phyloP scores from a whole-genome alignment of 2,113 vertebrate species.

The Bubalus kerabau region DNA sequence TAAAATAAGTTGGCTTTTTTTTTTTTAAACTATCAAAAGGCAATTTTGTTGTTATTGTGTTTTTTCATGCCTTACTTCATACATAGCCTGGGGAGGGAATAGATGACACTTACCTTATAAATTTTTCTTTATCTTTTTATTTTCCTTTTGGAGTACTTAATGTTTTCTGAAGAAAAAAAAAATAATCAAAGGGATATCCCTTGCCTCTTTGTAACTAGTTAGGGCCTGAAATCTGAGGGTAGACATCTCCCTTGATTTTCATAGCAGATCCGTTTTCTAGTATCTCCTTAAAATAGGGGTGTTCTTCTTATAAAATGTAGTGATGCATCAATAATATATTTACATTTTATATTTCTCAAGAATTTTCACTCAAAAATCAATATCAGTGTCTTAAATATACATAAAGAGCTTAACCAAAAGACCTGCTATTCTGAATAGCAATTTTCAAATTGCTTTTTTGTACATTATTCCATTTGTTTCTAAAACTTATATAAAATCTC shows the following conservation, averaged over 20 bases:
- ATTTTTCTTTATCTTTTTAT: neutral
- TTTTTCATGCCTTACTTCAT: neutral
- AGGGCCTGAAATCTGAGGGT: neutral
- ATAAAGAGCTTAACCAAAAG: neutral
- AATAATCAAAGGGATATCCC: neutral
- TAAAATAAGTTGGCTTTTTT: neutral
- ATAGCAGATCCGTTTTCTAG: neutral
- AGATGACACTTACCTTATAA: neutral
- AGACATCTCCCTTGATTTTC: neutral
- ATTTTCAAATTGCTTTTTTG: neutral
- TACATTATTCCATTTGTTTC: constrained; percentile 33
- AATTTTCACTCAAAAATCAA: neutral
- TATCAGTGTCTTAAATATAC: neutral
- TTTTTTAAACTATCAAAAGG: neutral
- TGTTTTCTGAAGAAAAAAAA: neutral
- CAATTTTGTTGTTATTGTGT: neutral
- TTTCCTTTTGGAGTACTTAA: neutral
- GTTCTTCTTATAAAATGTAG: neutral
- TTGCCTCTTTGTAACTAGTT: neutral
- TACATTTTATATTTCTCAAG: constrained; percentile 1
- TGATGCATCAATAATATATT: neutral
- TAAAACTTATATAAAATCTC: neutral
- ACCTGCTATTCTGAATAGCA: constrained; percentile 5
- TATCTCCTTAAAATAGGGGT: neutral
- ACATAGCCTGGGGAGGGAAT: neutral